Evolutionary conservation across 2,797 vertebrate species (phyloP), one percentile per base, ranked within the genome.

Genomic region (Eulemur coronatus): DNA sequence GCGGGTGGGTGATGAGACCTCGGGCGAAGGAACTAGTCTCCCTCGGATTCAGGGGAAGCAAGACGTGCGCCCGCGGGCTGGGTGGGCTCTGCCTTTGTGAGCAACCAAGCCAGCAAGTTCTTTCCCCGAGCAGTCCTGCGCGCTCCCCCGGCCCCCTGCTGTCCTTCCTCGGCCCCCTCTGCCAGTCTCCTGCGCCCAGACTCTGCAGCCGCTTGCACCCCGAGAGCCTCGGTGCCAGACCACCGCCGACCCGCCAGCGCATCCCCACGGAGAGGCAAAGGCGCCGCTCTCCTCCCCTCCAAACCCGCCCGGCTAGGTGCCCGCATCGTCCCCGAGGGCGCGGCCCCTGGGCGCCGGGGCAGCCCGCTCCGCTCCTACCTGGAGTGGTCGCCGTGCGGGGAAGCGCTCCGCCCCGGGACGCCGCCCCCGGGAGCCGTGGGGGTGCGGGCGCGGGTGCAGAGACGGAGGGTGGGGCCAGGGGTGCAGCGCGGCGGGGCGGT

Each of bases 351-450:
- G 78, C 8, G 2, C 26, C 22, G 0, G 35, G 38, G 11, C 28
- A 4, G 55, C 46, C 7, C 1, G 22, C 35, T 38, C 26, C 2
- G 73, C 69, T 79, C 96, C 80, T 97, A 98, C 97, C 97, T 97
- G 85, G 43, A 63, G 78, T 18, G 67, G 26, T 41, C 1, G 15
- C 35, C 0, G n/a, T 13, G 33, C 70, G 1, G 28, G 20, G 76
- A 75, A 57, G 80, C 48, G 80, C 76, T 86, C 55, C 8, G 38
- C 55, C 5, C 6, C 41, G n/a, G 46, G 48, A 93, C 41, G 50
- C 73, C 20, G 73, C 61, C 35, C 13, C 82, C 10, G 3, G 65
- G 41, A 43, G n/a, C 48, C 4, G 33, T 1, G 28, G 57, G 63
- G 61, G 30, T n/a, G 55, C 5, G n/a, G 1, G 33, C 0, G 67